phyloP scores from a whole-genome alignment of 2,797 vertebrate genomes.

The Sebastes jordani region DNA sequence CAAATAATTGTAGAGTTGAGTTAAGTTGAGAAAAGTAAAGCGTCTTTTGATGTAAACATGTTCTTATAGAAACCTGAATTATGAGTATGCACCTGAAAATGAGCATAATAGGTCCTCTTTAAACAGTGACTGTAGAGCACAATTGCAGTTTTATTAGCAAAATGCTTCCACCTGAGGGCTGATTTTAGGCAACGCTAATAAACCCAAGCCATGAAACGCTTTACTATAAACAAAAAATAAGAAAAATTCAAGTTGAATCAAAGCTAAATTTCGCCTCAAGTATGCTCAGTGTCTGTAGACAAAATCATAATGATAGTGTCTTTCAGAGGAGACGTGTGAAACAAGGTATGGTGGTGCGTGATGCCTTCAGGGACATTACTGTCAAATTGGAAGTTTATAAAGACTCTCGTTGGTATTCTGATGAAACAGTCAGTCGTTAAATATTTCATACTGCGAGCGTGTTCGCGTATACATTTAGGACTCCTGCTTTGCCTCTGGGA shows the following conservation, averaged over 20 bases:
- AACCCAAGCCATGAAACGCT: not conserved
- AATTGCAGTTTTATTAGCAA: not conserved
- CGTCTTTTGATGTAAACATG: too few species aligned
- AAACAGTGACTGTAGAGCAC: not conserved
- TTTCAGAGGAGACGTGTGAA: not conserved
- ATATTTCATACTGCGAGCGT: slow-evolving; percentile 57
- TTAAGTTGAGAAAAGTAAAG: too few species aligned
- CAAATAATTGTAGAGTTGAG: too few species aligned
- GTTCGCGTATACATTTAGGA: slow-evolving; percentile 62
- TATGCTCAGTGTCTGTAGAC: not conserved
- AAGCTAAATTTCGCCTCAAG: not conserved
- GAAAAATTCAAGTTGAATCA: not conserved
- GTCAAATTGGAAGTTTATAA: slow-evolving; percentile 34
- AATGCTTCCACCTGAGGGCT: not conserved
- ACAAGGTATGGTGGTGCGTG: not conserved
- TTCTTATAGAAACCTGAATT: too few species aligned
- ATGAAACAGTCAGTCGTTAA: slow-evolving; percentile 47
- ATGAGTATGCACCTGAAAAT: too few species aligned
- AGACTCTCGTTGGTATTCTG: slow-evolving; percentile 20
- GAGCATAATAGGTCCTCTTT: not conserved
- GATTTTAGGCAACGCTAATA: not conserved
- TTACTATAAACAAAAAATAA: not conserved
- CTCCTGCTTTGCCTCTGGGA: slow-evolving; percentile 61
- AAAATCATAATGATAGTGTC: not conserved
- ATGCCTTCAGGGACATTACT: not conserved